Conservation (phyloP, 2,797 vertebrate species). For the Delichon dasypus region DNA sequence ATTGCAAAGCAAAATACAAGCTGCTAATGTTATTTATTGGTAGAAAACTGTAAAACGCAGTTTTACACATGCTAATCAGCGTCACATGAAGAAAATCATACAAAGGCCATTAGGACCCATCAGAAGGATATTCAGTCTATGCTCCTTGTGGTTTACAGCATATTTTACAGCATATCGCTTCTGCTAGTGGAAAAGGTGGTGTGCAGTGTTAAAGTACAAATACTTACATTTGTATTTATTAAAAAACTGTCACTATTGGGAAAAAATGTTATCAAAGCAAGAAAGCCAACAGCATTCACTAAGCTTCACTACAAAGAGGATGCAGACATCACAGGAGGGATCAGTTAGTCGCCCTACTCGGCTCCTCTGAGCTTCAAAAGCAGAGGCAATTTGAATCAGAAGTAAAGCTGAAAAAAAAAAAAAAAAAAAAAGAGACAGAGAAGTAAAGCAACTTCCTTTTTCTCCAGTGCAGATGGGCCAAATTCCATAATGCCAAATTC, state of each 20-base stretch:
- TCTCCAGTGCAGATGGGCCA: neutral
- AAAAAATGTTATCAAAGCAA: neutral
- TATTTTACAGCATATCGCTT: neutral
- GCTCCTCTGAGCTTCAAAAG: neutral
- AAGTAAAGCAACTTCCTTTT: neutral
- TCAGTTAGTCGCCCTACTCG: neutral
- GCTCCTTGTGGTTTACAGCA: neutral
- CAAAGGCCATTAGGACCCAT: neutral
- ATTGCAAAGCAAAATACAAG: neutral
- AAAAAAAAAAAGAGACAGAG: neutral
- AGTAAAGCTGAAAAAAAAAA: neutral
- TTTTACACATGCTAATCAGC: neutral
- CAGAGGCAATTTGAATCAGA: neutral
- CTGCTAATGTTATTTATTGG: neutral
- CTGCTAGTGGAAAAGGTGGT: neutral
- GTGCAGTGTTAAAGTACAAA: neutral
- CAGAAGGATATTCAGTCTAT: neutral
- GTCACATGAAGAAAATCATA: neutral
- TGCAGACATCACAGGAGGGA: neutral
- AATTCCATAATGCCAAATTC: neutral
- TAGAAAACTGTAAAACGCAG: neutral
- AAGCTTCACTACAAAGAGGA: neutral
- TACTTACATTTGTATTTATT: neutral
- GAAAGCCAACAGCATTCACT: neutral
- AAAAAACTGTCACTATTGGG: neutral